phyloP scores from a whole-genome alignment of 2,888 invertebrate genomes.

The Sthenelais limicola region DNA sequence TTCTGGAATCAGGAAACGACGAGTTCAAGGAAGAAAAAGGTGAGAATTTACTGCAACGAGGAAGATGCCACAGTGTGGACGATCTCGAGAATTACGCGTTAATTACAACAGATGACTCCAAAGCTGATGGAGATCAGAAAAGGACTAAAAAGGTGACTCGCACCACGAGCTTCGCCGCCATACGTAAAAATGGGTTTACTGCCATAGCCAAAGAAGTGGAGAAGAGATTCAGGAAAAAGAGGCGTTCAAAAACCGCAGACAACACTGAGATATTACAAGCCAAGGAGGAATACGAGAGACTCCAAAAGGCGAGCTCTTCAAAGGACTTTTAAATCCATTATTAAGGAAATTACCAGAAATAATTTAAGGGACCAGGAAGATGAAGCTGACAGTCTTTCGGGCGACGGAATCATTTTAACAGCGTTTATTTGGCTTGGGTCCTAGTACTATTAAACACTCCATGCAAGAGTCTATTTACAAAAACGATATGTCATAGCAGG shows the following conservation, averaged over 20 bases:
- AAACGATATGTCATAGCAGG: no score
- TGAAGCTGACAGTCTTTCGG: no score
- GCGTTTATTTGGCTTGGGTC: no score
- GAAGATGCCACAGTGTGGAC: conserved; percentile 29
- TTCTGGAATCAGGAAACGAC: conserved; percentile 11
- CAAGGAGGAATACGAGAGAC: conserved; percentile 22
- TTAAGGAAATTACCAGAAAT: no score
- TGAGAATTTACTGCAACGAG: conserved; percentile 15
- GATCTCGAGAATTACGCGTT: conserved; percentile 23
- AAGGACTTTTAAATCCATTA: no score
- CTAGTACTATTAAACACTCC: no score
- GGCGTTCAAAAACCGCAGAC: conserved; percentile 38
- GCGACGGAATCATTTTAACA: no score
- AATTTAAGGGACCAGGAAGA: no score
- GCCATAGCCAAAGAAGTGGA: conserved; percentile 42
- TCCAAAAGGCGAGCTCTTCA: neutral
- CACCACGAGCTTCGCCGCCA: conserved; percentile 37
- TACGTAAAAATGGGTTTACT: conserved; percentile 37
- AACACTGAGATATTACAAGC: conserved; percentile 27
- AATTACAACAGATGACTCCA: neutral
- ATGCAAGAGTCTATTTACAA: no score
- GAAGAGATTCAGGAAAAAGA: conserved; percentile 38
- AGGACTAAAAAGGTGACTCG: conserved; percentile 37
- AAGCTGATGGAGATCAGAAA: neutral
- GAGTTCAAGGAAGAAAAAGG: neutral